Base-by-base conservation (phyloP, 1,140 invertebrate genomes). In the Pararge aegeria region DNA sequence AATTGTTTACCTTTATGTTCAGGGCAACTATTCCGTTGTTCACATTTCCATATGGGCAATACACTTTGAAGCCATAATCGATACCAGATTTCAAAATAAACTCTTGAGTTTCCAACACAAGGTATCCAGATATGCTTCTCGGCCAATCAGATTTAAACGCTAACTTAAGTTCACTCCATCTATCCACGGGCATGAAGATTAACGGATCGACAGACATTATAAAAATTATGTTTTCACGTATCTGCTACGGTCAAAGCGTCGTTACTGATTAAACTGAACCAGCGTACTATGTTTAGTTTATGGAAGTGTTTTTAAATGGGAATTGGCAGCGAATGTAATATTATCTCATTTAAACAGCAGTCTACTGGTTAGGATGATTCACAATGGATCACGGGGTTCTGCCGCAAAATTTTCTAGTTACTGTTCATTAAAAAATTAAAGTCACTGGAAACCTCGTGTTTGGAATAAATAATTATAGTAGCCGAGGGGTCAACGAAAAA, bases 41-140 rank as follows among this genome's bases (percentile, higher is more conserved):
- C 12, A 70, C 38, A 19, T 78, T 65, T 5, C 72, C 77, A n/a
- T 64, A 75, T 10, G 78, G 73, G 40, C 72, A 73, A 40, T 77
- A 81, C 5, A 74, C 75, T 65, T 68, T 73, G 19, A 80, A 75
- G 10, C 70, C 68, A 44, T 76, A 75, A 30, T 76, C 66, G 1
- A 69, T 44, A 16, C 67, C 69, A 2, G 34, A 44, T 18, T 66
- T 34, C 10, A 73, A 9, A 42, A 78, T 68, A 10, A 56, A 29
- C 34, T 66, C 57, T 20, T 69, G 58, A n/a, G 46, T 69, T 1
- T 76, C 66, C 9, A 82, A 52, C 0, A 60, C 18, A 0, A 61
- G 67, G 15, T 64, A 67, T 5, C 67, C 71, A 9, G 70, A 65
- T 2, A 78, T 54, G 48, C 71, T 57, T 13, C 75, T 55, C 0